phyloP scores from a whole-genome alignment of 2,888 invertebrate species.

The Dendrolimus pini region DNA sequence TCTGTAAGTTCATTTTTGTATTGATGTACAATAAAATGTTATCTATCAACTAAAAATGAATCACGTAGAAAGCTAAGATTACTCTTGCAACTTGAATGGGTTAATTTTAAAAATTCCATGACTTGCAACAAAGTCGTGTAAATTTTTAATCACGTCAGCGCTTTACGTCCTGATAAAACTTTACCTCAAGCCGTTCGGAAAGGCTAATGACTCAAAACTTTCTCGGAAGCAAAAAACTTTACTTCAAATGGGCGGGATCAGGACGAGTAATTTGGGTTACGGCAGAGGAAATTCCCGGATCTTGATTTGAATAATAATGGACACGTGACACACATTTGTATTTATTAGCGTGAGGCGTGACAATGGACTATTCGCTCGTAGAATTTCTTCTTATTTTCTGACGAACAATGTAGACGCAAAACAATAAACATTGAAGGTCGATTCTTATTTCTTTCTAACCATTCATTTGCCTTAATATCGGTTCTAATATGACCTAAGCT shows the following conservation, averaged over 20 bases:
- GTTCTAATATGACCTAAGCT: no score
- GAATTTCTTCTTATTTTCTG: no score
- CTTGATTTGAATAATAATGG: background rate
- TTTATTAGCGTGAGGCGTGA: background rate
- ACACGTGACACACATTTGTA: slow-evolving; percentile 1
- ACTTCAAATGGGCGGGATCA: slow-evolving; percentile 6
- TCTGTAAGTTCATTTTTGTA: no score
- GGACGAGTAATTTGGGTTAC: slow-evolving; percentile 5
- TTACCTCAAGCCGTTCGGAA: background rate
- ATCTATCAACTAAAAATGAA: no score
- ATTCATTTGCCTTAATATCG: no score
- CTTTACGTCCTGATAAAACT: background rate
- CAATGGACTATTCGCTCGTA: background rate
- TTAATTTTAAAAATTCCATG: no score
- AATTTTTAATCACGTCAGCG: background rate
- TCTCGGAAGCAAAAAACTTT: slow-evolving; percentile 4
- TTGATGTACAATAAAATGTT: no score
- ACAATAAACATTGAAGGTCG: no score
- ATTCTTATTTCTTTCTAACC: no score
- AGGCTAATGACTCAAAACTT: slow-evolving; percentile 8
- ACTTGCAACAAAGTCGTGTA: background rate
- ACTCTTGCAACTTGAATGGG: no score
- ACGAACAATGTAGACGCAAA: no score
- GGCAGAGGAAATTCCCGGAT: background rate
- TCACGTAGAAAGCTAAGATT: no score